Evolutionary conservation across 2,888 invertebrate genomes (phyloP).

Genomic region (Unio pictorum): DNA sequence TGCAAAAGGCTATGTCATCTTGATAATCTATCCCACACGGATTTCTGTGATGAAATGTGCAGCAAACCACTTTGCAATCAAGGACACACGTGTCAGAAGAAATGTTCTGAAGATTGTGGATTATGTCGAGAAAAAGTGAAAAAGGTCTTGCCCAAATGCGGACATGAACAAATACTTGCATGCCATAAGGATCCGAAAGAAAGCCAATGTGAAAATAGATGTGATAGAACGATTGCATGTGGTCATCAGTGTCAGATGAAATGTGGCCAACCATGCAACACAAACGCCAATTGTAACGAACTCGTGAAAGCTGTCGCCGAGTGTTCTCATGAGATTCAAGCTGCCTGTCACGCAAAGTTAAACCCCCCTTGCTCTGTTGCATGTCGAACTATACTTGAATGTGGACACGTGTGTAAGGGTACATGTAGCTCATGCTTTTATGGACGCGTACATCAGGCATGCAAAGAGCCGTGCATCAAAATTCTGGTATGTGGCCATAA

Average conservation of each 20-base stretch:
- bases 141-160: slow-evolving; percentile 9
- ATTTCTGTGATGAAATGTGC: slow-evolving; percentile 8
- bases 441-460: slow-evolving; percentile 16
- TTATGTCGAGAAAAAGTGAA: slow-evolving; percentile 10
- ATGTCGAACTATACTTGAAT: slow-evolving; percentile 45
- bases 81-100: slow-evolving; percentile 23
- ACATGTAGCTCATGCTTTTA: slow-evolving; percentile 17
- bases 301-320: too few species aligned
- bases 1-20: slow-evolving; percentile 13
- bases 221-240: slow-evolving; percentile 7
- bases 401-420: slow-evolving; percentile 27
- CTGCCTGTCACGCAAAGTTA: slow-evolving; percentile 7
- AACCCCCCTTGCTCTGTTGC: slow-evolving; percentile 39
- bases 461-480: slow-evolving; percentile 5
- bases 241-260: slow-evolving; percentile 8
- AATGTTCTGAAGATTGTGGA: slow-evolving; percentile 10
- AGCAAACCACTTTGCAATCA: slow-evolving; percentile 1
- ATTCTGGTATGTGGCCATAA: slow-evolving; percentile 22
- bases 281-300: too few species aligned
- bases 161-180: slow-evolving; percentile 4
- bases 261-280: slow-evolving; percentile 4
- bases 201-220: slow-evolving; percentile 6
- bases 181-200: slow-evolving; percentile 6
- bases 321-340: too few species aligned
- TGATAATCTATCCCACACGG: slow-evolving; percentile 16